Percentiles rank a stretch among this genome's conserved stretches.
phyloP scores from a whole-genome alignment of 2,797 vertebrate species.

The Astyanax mexicanus region DNA sequence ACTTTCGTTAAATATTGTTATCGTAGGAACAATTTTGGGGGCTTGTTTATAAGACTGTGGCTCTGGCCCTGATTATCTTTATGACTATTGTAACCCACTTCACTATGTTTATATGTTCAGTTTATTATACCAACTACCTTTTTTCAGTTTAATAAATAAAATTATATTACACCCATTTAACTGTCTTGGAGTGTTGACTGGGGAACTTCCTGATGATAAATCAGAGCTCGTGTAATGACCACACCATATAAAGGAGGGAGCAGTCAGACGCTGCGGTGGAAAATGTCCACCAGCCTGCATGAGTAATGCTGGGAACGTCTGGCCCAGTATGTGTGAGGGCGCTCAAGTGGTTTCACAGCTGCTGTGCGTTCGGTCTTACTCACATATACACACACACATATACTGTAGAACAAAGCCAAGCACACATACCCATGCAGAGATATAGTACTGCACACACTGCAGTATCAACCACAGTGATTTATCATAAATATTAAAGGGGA shows the following conservation, averaged over 20 bases:
- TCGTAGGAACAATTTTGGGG: background rate
- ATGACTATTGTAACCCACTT: background rate
- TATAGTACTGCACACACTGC: background rate
- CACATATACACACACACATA: background rate
- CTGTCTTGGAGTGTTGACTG: background rate
- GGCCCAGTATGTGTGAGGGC: background rate
- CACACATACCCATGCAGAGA: background rate
- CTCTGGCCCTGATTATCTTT: background rate
- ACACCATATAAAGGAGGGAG: conserved; percentile 35
- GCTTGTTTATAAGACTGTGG: background rate
- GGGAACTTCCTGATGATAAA: conserved; percentile 3
- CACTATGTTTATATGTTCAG: conserved; percentile 3
- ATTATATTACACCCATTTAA: conserved; percentile 2
- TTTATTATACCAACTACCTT: background rate
- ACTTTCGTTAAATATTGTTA: background rate
- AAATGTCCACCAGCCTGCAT: conserved; percentile 16
- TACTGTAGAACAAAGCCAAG: background rate
- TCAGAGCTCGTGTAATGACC: background rate
- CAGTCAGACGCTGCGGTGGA: conserved; percentile 14
- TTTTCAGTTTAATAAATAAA: conserved; percentile 12
- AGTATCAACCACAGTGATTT: background rate
- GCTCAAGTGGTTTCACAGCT: conserved; percentile 44
- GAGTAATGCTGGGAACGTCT: conserved; percentile 49
- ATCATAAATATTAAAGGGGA: background rate
- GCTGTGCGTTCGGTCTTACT: background rate